Evolutionary conservation across 2,113 vertebrate species (phyloP).

Genomic region (Arvicanthis niloticus): DNA sequence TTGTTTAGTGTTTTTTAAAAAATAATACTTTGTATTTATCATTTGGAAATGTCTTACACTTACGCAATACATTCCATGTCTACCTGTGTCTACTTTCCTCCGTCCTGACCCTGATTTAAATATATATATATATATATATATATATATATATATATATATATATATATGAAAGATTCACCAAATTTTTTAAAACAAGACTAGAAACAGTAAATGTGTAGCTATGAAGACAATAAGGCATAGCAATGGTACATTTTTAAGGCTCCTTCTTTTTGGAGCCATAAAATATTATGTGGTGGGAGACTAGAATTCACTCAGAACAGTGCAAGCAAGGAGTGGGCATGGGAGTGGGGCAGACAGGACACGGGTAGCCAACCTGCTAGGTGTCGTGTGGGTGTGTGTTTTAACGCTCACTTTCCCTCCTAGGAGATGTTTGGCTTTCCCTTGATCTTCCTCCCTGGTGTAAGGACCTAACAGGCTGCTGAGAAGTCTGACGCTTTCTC

Average conservation of each 20-base stretch:
- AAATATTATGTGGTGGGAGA: background rate
- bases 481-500: background rate
- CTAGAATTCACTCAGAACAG: background rate
- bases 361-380: accelerated
- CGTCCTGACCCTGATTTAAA: background rate
- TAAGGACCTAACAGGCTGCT: background rate
- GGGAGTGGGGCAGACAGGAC: accelerated
- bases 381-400: no score
- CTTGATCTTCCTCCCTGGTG: accelerated
- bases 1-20: background rate
- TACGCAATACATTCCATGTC: background rate
- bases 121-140: no score
- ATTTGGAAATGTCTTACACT: background rate
- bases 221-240: background rate
- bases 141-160: no score
- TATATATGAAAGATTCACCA: background rate
- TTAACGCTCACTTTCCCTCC: background rate
- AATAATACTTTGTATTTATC: background rate
- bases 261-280: background rate
- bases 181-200: background rate
- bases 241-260: background rate
- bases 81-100: background rate
- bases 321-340: background rate
- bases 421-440: background rate
- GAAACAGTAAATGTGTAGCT: background rate